Base-by-base conservation (phyloP, 2,888 invertebrate genomes). In the Itoplectis maculator region DNA sequence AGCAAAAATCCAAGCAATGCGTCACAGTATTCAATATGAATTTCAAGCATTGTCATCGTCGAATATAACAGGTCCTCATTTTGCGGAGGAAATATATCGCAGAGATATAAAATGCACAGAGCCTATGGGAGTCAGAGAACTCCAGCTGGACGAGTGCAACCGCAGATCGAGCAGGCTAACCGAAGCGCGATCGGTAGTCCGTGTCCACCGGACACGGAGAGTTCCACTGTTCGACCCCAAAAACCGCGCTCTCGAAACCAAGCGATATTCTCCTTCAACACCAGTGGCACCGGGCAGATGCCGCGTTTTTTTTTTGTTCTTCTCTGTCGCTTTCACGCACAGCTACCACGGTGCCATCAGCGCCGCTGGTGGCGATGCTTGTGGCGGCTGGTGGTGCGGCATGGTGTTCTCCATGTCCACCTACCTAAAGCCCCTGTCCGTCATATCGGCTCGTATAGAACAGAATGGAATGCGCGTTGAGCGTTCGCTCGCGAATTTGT, bases 381-480 rank as follows among this genome's bases (percentile, higher is more conserved):
- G 79, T 83, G 68, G 74, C 79, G 76, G 61, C 73, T 47, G 66
- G 69, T 69, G 61, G 66, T 42, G 45, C 35, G 37, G 56, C 54
- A 35, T 18, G 18, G 11, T 13, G 29, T 69, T 45, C 29, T 68
- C 51, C 47, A 45, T 20, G 45, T 18, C 54, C 61, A 18, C 65
- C 37, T 35, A 49, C 37, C 73, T 61, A 66, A 73, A 75, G 74
- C 75, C n/a, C n/a, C 65, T 73, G 87, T 88, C 85, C 86, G 84
- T 87, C 88, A 85, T 87, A 86, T 83, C 87, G 84, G 83, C 66
- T 51, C 82, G 84, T 61, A 68, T 78, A 79, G 59, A 45, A 84
- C 85, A n/a, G 87, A 88, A 89, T 89, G 87, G 88, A 90, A 90
- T 89, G 87, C 87, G 86, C 84, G 88, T 88, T 88, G 89, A 88